phyloP scores from a whole-genome alignment of 2,797 vertebrate genomes.

The Thunnus albacares region DNA sequence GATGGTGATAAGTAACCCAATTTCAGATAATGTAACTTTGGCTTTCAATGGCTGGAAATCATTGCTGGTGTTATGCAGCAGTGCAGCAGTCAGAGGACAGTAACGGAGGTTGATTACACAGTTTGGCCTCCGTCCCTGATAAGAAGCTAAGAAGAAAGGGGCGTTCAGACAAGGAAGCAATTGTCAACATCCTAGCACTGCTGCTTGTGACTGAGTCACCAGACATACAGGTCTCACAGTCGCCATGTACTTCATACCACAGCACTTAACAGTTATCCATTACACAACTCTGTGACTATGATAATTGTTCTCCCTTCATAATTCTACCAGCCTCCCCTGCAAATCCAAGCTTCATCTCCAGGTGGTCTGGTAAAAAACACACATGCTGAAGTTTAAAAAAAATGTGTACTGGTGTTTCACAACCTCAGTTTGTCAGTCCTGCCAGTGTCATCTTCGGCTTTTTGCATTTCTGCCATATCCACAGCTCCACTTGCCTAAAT shows the following conservation, averaged over 20 bases:
- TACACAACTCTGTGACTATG: neutral
- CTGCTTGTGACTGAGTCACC: neutral
- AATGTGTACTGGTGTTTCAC: neutral
- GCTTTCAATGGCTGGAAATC: neutral
- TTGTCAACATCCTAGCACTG: neutral
- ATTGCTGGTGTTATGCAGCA: neutral
- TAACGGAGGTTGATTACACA: neutral
- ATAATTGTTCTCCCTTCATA: neutral
- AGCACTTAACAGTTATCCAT: neutral
- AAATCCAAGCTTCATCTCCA: neutral
- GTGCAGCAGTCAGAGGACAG: neutral
- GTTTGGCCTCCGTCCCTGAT: neutral
- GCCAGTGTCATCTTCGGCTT: neutral
- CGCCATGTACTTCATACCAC: neutral
- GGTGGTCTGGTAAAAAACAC: neutral
- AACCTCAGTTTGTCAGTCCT: neutral
- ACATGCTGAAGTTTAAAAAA: neutral
- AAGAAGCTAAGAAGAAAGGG: neutral
- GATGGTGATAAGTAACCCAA: neutral
- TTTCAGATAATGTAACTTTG: constrained; percentile 9
- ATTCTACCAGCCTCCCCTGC: neutral
- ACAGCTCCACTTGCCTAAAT: neutral
- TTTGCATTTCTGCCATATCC: neutral
- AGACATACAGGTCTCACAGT: constrained; percentile 3
- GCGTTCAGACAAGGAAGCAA: neutral